Percentiles rank a stretch among this genome's conserved stretches.
These are phyloP conservation scores for Eidolon helvum DNA, from an alignment of 2,113 vertebrate species.

Conservation along the genomic window DNA sequence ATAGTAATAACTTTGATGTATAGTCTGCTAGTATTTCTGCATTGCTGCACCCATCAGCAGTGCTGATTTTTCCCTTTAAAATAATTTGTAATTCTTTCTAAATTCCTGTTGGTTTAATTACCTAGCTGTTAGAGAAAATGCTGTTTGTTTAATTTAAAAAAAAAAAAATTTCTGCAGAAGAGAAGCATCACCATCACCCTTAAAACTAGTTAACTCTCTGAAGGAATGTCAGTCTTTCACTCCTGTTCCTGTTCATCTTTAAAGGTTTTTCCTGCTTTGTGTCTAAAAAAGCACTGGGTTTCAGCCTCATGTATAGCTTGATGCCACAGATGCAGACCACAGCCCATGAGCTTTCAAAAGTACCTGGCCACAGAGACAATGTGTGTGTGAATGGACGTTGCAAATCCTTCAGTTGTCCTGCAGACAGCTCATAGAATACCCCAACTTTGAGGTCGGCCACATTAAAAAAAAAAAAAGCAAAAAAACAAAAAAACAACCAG, in stretches of 20 bases:
- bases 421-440: background rate
- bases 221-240: background rate
- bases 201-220: background rate
- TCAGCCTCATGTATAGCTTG: background rate
- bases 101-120: background rate
- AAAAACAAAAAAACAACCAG: too few species aligned
- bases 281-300: background rate
- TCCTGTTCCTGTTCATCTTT: background rate
- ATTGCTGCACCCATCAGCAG: background rate
- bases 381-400: background rate
- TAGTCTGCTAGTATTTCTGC: conserved; percentile 10
- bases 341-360: background rate
- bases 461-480: background rate
- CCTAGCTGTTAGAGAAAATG: background rate
- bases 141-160: background rate
- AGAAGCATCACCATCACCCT: background rate
- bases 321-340: background rate
- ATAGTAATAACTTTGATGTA: conserved; percentile 48
- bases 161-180: conserved; percentile 11
- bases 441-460: background rate
- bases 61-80: conserved; percentile 32
- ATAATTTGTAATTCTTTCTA: background rate
- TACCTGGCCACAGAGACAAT: background rate
- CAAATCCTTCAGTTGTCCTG: background rate
- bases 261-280: background rate